These are phyloP conservation scores for Melopsittacus undulatus DNA, from an alignment of 2,797 vertebrate genomes.

Conservation along the genomic window DNA sequence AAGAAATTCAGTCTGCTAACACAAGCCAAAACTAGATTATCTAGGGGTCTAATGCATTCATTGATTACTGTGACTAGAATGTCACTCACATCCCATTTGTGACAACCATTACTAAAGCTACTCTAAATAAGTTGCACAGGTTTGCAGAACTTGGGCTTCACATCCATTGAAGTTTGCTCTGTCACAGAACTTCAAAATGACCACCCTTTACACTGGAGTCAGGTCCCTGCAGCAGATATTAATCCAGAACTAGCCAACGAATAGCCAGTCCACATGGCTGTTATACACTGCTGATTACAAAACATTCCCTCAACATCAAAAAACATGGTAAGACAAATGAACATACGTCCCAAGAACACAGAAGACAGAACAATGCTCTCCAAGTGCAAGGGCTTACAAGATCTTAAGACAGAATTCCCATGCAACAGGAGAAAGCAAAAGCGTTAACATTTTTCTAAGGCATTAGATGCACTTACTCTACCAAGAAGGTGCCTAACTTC, in stretches of 20 bases:
- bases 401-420: not conserved
- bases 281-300: not conserved
- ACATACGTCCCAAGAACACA: not conserved
- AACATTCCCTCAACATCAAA: not conserved
- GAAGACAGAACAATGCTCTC: not conserved
- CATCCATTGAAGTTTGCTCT: accelerated
- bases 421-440: accelerated
- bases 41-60: not conserved
- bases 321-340: not conserved
- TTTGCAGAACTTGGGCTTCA: not conserved
- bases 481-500: not conserved
- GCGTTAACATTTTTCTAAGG: not conserved
- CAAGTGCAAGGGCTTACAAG: not conserved
- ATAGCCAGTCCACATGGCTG: not conserved
- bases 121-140: not conserved
- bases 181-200: not conserved
- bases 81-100: not conserved
- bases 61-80: not conserved
- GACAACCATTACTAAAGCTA: not conserved
- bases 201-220: accelerated
- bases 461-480: not conserved
- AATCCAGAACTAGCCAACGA: not conserved
- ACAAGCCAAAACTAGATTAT: not conserved
- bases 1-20: not conserved
- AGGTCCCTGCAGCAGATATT: not conserved